Evolutionary conservation across 92 coral and sea anemone genomes (phyloP), one percentile per base, ranked within the genome.

Genomic region (Muricea muricata): DNA sequence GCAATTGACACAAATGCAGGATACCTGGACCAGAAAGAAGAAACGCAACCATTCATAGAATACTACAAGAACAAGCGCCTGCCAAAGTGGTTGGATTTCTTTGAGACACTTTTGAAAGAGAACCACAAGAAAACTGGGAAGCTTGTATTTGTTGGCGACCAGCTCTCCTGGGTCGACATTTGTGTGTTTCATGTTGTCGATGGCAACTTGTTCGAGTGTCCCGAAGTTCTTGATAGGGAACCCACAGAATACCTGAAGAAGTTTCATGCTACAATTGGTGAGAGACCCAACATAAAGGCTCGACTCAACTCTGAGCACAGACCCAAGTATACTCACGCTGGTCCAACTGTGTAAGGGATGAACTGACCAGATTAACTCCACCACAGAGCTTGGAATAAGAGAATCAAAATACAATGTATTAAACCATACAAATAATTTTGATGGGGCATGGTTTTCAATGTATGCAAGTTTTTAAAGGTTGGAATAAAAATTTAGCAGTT

Each of bases 11-110:
- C 79, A 34, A 87, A 82, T 29, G 93, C 93, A 1, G 58, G 91
- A 6, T 88, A 91, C 34, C 70, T 63, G 18, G 81, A 90, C 18
- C 93, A 91, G 83, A 91, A 91, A 78, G 92, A 84, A 78, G 92
- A 78, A 61, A 84, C 93, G 13, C 79, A 88, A 74, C 93, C 93
- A 2, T 91, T 91, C 58, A 88, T 91, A 65, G 92, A 91, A 39
- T 91, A 88, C 35, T 91, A 88, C 92, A 91, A 88, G 83, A 83
- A 31, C 52, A 91, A 75, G 63, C 92, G 93, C 12, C 93, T 91
- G 50, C 93, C 93, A 50, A 88, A 79, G 63, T 91, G 89, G 92
- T 65, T 91, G 50, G 80, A 83, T 42, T 91, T 91, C 84, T 88
- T 91, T 57, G 93, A 91, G 76, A 88, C 91, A 20, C 82, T 89